Evolutionary conservation across 1,140 invertebrate species (phyloP).

Genomic region (Temnothorax nylanderi): DNA sequence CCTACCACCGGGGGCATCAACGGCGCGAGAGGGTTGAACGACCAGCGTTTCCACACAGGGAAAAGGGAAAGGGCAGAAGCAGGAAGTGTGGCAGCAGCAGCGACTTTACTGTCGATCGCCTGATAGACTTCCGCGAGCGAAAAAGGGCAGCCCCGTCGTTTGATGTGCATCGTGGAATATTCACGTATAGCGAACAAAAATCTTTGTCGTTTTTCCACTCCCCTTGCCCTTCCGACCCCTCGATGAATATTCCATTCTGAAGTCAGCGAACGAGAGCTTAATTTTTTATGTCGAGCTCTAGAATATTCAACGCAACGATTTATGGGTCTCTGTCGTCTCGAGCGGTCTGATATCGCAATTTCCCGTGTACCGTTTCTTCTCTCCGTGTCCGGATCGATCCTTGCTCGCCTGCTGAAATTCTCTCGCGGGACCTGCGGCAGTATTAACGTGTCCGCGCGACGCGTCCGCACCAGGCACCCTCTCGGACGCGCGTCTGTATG

Average conservation of each 20-base stretch:
- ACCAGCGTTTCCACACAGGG: conserved; percentile 27
- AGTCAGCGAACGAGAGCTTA: conserved; percentile 17
- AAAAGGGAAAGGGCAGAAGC: conserved; percentile 36
- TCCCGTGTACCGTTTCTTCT: neutral
- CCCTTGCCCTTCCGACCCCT: no score
- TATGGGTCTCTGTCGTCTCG: neutral
- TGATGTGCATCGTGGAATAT: conserved; percentile 44
- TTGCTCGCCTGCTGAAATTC: neutral
- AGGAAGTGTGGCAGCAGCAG: conserved; percentile 44
- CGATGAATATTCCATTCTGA: conserved; percentile 34
- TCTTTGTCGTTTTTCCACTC: conserved; percentile 16
- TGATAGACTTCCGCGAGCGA: conserved; percentile 50
- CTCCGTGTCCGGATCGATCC: neutral
- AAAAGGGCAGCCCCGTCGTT: conserved; percentile 30
- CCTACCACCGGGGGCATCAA: conserved; percentile 12
- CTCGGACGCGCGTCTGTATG: neutral
- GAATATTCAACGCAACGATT: conserved; percentile 47
- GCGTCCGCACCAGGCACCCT: neutral
- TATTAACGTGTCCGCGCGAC: neutral
- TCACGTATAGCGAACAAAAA: conserved; percentile 31
- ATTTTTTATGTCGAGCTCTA: conserved; percentile 19
- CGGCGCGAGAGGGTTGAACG: conserved; percentile 50
- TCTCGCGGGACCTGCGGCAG: neutral
- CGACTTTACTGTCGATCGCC: conserved; percentile 53
- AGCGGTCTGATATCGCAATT: neutral